Evolutionary conservation across 2,113 vertebrate genomes (phyloP), one percentile per base, ranked within the genome.

Genomic region (Ascaphus truei): DNA sequence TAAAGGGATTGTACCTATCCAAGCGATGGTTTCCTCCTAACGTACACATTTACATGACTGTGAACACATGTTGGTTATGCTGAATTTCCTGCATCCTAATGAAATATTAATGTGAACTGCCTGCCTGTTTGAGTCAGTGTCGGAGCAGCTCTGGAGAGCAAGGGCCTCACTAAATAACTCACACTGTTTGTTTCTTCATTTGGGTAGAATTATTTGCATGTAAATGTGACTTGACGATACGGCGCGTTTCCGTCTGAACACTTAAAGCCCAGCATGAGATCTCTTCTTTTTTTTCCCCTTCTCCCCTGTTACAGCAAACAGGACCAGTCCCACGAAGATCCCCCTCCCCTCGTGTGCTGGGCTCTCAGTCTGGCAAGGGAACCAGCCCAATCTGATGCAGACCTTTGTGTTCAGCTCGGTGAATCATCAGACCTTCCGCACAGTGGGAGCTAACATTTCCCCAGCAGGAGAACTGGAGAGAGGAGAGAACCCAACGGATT

Each of bases 51-150:
- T 66, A 66, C 65, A 59, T 27, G 53, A 68, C 53, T 36, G 11
- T 22, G 43, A 68, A 68, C 55, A 68, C 65, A 59, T 68, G 53
- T 59, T 68, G 23, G 43, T 59, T 68, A 22, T 50, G 43, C 65
- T 36, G 53, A 45, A 20, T 58, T 68, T 33, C 53, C 43, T 68
- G 55, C 65, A 50, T 48, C 25, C 29, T 48, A 50, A 68, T 68
- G 65, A 68, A 68, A 68, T 68, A 68, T 68, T 59, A 68, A 59
- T 68, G 65, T n/a, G 4, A 27, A 26, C 34, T 16, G 50, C 62
- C 62, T 41, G 50, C 15, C 34, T 52, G n/a, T 23, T 53, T 65
- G 33, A 39, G 34, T 23, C 16, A 43, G 63, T 56, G 36, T 43
- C 52, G n/a, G 53, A 67, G 64, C 64, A 36, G 51, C 25, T 11